A percentile compares a stretch with the other conserved stretches of the same genome.
Conservation (phyloP, 2,113 vertebrate species). For the Camelus bactrianus region DNA sequence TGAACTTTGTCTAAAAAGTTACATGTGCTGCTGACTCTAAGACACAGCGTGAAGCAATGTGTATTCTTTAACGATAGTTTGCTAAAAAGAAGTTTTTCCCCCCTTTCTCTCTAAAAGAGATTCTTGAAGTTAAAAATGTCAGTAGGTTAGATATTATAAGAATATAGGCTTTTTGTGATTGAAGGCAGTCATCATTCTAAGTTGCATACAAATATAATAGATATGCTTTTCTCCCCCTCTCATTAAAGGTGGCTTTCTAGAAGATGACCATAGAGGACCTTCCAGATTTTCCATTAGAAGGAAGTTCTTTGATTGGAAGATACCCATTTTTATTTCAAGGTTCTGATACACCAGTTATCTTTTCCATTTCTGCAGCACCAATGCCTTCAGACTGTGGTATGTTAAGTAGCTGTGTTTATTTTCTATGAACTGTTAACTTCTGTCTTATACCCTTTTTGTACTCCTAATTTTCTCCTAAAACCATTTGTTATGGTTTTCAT, state of each 20-base stretch:
- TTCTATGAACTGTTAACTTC: not conserved
- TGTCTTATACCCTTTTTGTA: not conserved
- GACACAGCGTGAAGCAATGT: not conserved
- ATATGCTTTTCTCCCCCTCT: not conserved
- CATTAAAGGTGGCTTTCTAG: conserved; percentile 82
- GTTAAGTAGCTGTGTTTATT: conserved; percentile 66
- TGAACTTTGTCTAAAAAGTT: not conserved
- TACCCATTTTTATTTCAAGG: conserved; percentile 84
- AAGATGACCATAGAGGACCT: conserved; percentile 93
- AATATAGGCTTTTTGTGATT: not conserved
- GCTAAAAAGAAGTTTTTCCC: not conserved
- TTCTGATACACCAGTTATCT: conserved; percentile 89
- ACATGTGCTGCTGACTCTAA: not conserved
- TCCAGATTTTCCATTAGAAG: conserved; percentile 87
- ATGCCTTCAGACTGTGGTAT: conserved; percentile 97
- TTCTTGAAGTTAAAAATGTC: conserved; percentile 36
- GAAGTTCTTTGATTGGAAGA: conserved; percentile 87
- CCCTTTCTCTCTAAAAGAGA: conserved; percentile 17
- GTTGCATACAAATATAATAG: not conserved
- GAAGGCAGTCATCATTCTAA: not conserved
- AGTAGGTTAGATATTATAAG: not conserved
- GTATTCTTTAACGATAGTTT: not conserved
- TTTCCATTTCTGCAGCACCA: conserved; percentile 96
- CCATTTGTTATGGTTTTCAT: conserved; percentile 45
- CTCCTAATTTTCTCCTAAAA: conserved; percentile 21